A percentile compares a stretch with the other conserved stretches of the same genome.
Conservation (phyloP, 2,888 invertebrate genomes). For the Tricholauxania praeusta region DNA sequence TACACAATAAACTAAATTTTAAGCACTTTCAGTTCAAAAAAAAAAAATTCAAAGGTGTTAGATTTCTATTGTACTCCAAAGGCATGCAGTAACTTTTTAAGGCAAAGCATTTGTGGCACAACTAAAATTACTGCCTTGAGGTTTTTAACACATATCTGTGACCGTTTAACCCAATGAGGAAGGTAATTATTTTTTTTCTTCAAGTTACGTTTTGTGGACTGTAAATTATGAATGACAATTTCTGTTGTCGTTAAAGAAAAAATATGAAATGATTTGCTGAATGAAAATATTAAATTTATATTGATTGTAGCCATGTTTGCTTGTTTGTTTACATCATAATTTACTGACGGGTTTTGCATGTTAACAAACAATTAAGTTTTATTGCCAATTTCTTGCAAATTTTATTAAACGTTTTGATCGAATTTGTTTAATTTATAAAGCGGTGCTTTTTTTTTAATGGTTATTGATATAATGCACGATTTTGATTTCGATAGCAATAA, state of each 20-base stretch:
- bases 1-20: too few species aligned
- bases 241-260: not conserved
- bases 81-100: too few species aligned
- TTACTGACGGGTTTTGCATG: slow-evolving; percentile 20
- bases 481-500: too few species aligned
- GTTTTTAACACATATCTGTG: not conserved
- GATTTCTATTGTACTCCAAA: too few species aligned
- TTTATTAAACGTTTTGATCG: not conserved
- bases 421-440: slow-evolving; percentile 20
- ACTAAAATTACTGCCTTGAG: too few species aligned
- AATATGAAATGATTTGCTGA: slow-evolving; percentile 28
- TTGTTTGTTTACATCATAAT: slow-evolving; percentile 23
- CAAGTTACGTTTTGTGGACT: not conserved
- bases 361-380: slow-evolving; percentile 25
- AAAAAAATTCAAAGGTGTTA: too few species aligned
- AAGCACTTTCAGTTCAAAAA: too few species aligned
- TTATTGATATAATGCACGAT: not conserved
- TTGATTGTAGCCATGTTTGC: slow-evolving; percentile 3
- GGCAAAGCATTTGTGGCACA: too few species aligned
- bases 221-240: slow-evolving; percentile 20
- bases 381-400: slow-evolving; percentile 18
- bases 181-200: slow-evolving; percentile 29
- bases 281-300: not conserved
- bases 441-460: not conserved
- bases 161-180: slow-evolving; percentile 37